Evolutionary conservation across 2,113 vertebrate genomes (phyloP).

Genomic region (Pandion haliaetus): DNA sequence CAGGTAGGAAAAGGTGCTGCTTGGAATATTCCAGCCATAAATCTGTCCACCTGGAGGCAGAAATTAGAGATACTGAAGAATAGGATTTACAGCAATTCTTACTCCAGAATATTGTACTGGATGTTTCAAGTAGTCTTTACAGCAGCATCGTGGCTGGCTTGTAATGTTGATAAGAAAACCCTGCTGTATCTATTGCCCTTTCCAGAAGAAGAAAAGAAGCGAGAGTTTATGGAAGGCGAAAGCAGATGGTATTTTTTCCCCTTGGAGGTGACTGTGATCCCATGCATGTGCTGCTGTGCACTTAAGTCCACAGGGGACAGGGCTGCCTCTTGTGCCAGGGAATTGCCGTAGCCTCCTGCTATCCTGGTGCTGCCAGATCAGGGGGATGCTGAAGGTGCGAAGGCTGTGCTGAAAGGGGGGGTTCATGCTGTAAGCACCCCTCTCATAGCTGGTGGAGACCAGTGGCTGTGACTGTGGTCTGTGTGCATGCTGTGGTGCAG

Average conservation of each 20-base stretch:
- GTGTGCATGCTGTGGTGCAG: accelerated
- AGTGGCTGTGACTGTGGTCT: accelerated
- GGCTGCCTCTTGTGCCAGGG: neutral
- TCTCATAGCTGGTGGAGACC: neutral
- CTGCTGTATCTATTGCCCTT: neutral
- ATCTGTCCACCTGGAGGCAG: neutral
- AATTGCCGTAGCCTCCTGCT: neutral
- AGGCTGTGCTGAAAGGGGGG: neutral
- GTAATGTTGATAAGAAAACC: neutral
- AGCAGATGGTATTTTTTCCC: accelerated
- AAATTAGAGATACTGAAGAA: neutral
- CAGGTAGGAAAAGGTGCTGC: neutral
- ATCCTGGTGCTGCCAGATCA: neutral
- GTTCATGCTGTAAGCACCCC: too few species aligned
- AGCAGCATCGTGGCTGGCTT: neutral
- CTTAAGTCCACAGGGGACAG: neutral
- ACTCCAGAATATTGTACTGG: accelerated
- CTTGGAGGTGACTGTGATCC: neutral
- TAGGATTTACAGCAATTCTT: neutral
- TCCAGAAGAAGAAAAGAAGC: neutral
- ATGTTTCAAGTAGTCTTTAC: neutral
- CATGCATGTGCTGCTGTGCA: accelerated
- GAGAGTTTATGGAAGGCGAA: neutral
- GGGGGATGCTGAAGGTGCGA: neutral
- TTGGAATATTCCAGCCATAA: neutral